phyloP scores from a whole-genome alignment of 1,140 invertebrate genomes.

The Hesperophylax magnus region DNA sequence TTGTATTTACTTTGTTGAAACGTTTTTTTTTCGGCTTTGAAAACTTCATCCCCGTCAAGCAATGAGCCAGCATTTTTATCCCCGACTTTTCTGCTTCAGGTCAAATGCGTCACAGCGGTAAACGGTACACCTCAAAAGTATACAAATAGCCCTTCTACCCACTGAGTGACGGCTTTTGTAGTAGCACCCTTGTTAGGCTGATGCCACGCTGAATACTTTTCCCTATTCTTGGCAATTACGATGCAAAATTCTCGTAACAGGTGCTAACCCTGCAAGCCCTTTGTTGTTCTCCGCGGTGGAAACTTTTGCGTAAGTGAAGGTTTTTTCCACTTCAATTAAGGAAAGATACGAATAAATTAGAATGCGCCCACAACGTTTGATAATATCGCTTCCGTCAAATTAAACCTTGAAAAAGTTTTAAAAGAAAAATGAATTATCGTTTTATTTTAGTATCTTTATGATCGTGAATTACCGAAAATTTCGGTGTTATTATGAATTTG shows the following conservation, averaged over 20 bases:
- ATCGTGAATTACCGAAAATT: too few relatives aligned
- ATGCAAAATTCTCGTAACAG: conserved; percentile 56
- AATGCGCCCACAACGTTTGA: conserved; percentile 44
- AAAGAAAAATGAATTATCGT: conserved; percentile 45
- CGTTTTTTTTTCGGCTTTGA: too few relatives aligned
- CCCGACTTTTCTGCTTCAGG: not conserved
- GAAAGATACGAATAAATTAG: conserved; percentile 53
- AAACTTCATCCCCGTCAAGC: not conserved
- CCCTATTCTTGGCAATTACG: conserved; percentile 53
- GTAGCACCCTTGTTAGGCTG: conserved; percentile 35
- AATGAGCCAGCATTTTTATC: not conserved
- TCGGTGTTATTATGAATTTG: too few relatives aligned
- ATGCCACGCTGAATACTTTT: conserved; percentile 43
- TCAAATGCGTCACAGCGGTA: conserved; percentile 11
- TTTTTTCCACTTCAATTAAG: conserved; percentile 51
- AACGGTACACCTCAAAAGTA: conserved; percentile 47
- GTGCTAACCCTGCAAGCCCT: conserved; percentile 49
- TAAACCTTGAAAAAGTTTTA: conserved; percentile 44
- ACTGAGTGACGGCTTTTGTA: conserved; percentile 53
- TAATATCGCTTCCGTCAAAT: conserved; percentile 48
- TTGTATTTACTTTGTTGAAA: too few relatives aligned
- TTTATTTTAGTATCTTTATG: too few relatives aligned
- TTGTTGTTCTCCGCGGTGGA: conserved; percentile 42
- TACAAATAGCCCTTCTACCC: conserved; percentile 46
- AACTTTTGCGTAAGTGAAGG: conserved; percentile 38